Base-by-base conservation (phyloP, 1,140 invertebrate species). In the Catajapyx aquilonaris region DNA sequence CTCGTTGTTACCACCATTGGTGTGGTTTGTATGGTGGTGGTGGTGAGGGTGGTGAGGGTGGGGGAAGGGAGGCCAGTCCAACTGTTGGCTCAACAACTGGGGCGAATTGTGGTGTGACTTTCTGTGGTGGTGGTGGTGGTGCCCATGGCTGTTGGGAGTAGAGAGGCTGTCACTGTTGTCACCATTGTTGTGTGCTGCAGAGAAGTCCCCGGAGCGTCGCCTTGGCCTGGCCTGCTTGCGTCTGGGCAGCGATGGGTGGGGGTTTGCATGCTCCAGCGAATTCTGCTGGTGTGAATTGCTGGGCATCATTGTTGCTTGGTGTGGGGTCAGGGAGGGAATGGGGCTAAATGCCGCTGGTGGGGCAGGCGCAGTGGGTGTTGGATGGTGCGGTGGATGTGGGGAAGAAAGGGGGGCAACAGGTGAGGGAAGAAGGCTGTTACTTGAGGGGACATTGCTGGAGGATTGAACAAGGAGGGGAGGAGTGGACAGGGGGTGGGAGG, bases 161-260 rank as follows among this genome's bases (percentile, higher is more conserved):
- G 50, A 39, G 49, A 4, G 52, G 45, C 38, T 53, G 47, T 56
- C 54, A 34, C 62, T 59, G 1, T 67, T 50, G 49, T 75, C 72
- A 47, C 73, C 72, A 3, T 73, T 66, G 2, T 68, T 5, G 20
- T 18, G 1, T 15, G 20, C 37, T 20, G 19, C 59, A 42, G 64
- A 54, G 17, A 68, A 40, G 45, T 85, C 81, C 1, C 79, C 79
- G 0, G 80, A 85, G 45, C 81, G 65, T 44, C 81, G 60, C 16
- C 81, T 54, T 2, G 81, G 81, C 10, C 81, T 57, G 1, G 81
- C 81, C 55, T 85, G 73, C 47, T 83, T 83, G 22, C 80, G 60
- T 20, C 79, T 57, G 1, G 78, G 76, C 47, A 79, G 61, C 0
- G 78, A 78, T 16, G 77, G 81, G 28, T 66, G 64, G 37, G 74